Evolutionary conservation across 2,797 vertebrate genomes (phyloP).

Genomic region (Molossus alvarezi): DNA sequence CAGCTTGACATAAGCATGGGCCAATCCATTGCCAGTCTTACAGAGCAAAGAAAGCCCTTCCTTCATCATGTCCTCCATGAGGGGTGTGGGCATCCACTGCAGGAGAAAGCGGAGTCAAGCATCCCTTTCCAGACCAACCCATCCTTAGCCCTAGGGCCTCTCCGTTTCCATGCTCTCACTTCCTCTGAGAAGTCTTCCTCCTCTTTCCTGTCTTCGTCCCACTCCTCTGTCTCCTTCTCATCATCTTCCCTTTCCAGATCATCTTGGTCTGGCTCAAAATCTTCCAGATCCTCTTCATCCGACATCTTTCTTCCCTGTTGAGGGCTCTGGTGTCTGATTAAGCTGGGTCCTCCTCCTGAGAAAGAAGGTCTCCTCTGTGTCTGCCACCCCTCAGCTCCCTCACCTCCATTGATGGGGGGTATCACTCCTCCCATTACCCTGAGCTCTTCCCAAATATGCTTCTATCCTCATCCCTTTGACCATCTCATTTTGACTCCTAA

Average conservation of each 20-base stretch:
- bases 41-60: slow-evolving; percentile 94
- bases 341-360: slow-evolving; percentile 15
- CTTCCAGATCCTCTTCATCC: slow-evolving; percentile 80
- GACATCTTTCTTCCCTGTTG: slow-evolving; percentile 86
- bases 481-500: background rate
- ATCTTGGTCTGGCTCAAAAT: slow-evolving; percentile 77
- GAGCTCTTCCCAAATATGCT: background rate
- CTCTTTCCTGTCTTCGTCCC: slow-evolving; percentile 60
- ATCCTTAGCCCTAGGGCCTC: background rate
- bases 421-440: background rate
- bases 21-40: slow-evolving; percentile 93
- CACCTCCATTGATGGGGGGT: background rate
- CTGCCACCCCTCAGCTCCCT: background rate
- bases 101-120: background rate
- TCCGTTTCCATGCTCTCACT: slow-evolving; percentile 72
- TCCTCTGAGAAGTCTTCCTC: slow-evolving; percentile 73
- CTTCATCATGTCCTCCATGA: slow-evolving; percentile 91
- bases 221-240: slow-evolving; percentile 63
- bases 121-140: background rate
- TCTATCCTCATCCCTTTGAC: background rate
- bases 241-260: slow-evolving; percentile 79
- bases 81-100: slow-evolving; percentile 84
- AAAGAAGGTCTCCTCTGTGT: background rate
- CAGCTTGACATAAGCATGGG: slow-evolving; percentile 94
- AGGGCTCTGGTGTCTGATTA: background rate